phyloP scores from a whole-genome alignment of 2,113 vertebrate genomes.

The Mugil cephalus region DNA sequence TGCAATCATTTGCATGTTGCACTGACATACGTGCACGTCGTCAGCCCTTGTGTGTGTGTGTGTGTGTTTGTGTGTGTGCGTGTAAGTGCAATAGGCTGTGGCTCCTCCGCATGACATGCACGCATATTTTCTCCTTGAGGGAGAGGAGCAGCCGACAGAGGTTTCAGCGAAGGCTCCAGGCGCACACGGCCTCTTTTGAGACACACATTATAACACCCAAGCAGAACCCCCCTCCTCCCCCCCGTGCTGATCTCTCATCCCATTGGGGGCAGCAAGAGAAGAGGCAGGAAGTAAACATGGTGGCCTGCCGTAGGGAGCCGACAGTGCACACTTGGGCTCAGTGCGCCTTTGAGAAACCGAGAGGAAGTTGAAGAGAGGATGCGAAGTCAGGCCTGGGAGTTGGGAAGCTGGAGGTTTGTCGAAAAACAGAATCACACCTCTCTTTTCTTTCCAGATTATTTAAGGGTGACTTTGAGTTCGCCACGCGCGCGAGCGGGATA shows the following conservation, averaged over 20 bases:
- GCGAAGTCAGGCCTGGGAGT: not conserved
- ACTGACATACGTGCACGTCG: constrained; percentile 29
- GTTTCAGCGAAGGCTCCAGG: constrained; percentile 53
- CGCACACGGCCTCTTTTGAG: constrained; percentile 29
- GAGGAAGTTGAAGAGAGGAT: not conserved
- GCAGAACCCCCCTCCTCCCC: not conserved
- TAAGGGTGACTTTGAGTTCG: constrained; percentile 11
- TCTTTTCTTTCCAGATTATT: too few relatives aligned
- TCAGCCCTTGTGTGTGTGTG: constrained; percentile 1
- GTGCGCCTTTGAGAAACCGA: constrained; percentile 7
- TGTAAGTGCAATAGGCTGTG: constrained; percentile 45
- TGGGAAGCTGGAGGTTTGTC: not conserved
- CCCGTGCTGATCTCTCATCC: not conserved
- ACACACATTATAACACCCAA: constrained; percentile 7
- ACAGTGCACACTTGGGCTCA: constrained; percentile 1
- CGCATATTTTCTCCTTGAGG: constrained; percentile 41
- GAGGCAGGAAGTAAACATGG: constrained; percentile 58
- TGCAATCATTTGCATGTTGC: constrained; percentile 3
- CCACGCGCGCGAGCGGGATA: too few relatives aligned
- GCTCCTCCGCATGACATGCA: constrained; percentile 19
- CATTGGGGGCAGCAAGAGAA: constrained; percentile 22
- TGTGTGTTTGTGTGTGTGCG: constrained; percentile 19
- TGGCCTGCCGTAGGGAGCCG: constrained; percentile 38
- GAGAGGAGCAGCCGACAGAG: constrained; percentile 34
- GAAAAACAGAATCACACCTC: too few relatives aligned